phyloP scores from a whole-genome alignment of 2,113 vertebrate species.

The Brachirus orientalis region DNA sequence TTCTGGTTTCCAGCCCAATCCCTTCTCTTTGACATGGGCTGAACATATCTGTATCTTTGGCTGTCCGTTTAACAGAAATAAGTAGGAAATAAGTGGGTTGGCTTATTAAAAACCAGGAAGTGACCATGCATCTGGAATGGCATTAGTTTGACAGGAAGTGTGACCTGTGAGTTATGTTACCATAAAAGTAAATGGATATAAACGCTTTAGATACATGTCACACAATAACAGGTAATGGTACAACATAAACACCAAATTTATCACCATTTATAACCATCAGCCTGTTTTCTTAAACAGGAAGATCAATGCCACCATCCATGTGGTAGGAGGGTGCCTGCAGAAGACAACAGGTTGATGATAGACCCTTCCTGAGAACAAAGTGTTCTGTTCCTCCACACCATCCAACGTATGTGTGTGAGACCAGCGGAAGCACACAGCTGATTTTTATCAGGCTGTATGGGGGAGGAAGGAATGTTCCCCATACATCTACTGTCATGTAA shows the following conservation, averaged over 20 bases:
- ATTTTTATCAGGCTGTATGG: conserved; percentile 46
- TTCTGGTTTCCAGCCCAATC: no score
- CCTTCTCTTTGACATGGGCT: no score
- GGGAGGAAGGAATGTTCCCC: conserved; percentile 48
- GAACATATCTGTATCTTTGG: no score
- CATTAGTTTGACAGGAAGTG: no score
- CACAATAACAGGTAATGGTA: background rate
- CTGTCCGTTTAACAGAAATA: no score
- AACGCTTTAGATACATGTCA: no score
- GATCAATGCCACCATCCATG: background rate
- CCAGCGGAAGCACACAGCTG: conserved; percentile 38
- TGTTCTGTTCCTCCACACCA: conserved; percentile 54
- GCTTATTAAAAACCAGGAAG: no score
- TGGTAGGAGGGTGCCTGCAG: background rate
- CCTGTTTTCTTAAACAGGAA: no score
- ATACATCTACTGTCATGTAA: conserved; percentile 39
- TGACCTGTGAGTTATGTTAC: no score
- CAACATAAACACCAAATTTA: background rate
- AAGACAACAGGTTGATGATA: background rate
- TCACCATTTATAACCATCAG: background rate
- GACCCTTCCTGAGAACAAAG: conserved; percentile 38
- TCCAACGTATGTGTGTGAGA: conserved; percentile 32
- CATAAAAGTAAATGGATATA: no score
- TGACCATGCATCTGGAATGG: no score
- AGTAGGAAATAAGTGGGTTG: no score